Evolutionary conservation across 2,797 vertebrate genomes (phyloP), one percentile per base, ranked within the genome.

Genomic region (Rhyacichthys aspro): DNA sequence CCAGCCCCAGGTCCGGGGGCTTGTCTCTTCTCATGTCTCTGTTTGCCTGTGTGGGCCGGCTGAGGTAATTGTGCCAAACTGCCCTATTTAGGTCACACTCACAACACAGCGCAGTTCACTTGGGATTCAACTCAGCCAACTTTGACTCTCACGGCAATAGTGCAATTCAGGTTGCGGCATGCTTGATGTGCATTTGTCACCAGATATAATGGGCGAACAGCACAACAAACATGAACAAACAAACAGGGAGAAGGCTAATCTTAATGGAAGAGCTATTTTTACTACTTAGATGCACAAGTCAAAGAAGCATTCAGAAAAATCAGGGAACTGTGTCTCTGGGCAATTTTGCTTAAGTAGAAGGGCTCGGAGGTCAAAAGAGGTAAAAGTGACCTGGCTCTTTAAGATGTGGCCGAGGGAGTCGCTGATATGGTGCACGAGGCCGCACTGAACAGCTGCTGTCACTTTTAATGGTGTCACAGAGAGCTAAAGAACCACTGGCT

Each of bases 391-490:
- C 79, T 83, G 72, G 59, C 69, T 72, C 90, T 90, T 92, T 89
- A 90, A 86, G 79, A 79, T 73, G 77, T 80, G 80, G 83, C 76
- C 57, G 66, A 48, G 67, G 58, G 68, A 76, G 70, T 72, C 67
- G 83, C 59, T 76, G 76, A 84, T 73, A 80, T 18, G 45, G 67
- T 78, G 75, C 75, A 72, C 76, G 67, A 77, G 79, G 86, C 81
- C 83, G 86, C 71, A 76, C 68, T 39, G 67, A 86, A 84, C 87
- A 90, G 84, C 85, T 89, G 85, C 88, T 90, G 85, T 91, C 88
- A 90, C 84, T 83, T 90, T 83, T 76, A 90, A 90, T 91, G 83
- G 73, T 79, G 66, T 90, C 90, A 88, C 59, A 79, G 65, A 84
- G 78, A 71, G 83, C 69, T 82, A 78, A 63, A 63, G 61, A 78